Conservation (phyloP, 2,888 invertebrate species). For the Eupithecia exiguata region DNA sequence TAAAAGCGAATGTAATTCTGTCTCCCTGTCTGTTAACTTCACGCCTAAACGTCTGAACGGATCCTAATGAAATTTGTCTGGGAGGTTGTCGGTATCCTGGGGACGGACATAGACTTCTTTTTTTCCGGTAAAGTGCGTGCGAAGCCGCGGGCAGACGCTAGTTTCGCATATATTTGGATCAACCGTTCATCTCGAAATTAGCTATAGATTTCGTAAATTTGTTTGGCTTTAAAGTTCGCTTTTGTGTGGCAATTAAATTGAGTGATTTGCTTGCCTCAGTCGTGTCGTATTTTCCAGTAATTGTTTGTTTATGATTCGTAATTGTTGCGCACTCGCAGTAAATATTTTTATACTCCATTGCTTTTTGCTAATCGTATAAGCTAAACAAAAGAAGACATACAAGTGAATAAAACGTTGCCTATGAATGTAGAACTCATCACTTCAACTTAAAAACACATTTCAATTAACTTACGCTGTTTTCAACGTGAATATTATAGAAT, state of each 20-base stretch:
- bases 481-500: conserved; percentile 13
- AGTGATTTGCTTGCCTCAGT: conserved; percentile 22
- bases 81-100: not conserved
- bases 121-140: not conserved
- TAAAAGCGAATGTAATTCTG: not conserved
- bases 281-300: conserved; percentile 11
- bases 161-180: conserved; percentile 10
- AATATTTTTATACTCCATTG: conserved; percentile 4
- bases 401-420: not conserved
- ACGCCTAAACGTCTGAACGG: not conserved
- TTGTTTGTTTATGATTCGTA: conserved; percentile 1
- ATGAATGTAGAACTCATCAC: not conserved
- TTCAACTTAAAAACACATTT: not conserved
- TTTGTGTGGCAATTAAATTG: conserved; percentile 38
- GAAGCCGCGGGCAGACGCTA: not conserved
- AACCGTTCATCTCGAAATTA: conserved; percentile 19
- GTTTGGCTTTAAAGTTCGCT: conserved; percentile 30
- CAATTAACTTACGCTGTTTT: conserved; percentile 27
- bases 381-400: not conserved
- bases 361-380: not conserved
- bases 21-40: not conserved
- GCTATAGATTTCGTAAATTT: conserved; percentile 21
- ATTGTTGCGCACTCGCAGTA: conserved; percentile 10
- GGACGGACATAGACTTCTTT: not conserved
- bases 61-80: not conserved